phyloP scores from a whole-genome alignment of 1,140 invertebrate species.

The Sarcophaga peregrina region DNA sequence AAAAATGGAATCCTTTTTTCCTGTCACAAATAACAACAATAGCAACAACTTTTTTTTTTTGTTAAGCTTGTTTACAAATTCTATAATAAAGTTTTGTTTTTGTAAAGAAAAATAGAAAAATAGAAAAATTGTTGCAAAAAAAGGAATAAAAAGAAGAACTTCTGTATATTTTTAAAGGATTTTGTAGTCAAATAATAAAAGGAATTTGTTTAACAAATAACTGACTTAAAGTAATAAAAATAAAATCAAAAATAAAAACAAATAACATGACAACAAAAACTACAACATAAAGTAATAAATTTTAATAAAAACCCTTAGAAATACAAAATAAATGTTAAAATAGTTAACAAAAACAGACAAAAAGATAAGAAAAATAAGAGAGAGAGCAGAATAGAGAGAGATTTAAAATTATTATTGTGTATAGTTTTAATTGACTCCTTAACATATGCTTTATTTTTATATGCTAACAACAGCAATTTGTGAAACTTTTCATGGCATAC shows the following conservation, averaged over 20 bases:
- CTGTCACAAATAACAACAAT: no score
- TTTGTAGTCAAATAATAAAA: no score
- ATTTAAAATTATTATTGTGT: neutral
- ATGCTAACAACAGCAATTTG: neutral
- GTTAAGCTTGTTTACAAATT: neutral
- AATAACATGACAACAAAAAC: neutral
- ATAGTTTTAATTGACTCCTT: slow-evolving; percentile 14
- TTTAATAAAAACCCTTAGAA: neutral
- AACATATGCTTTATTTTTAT: slow-evolving; percentile 1
- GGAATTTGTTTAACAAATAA: no score
- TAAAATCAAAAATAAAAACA: no score
- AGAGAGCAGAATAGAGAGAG: neutral
- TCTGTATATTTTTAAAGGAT: neutral
- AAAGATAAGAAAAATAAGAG: no score
- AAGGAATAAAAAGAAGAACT: neutral
- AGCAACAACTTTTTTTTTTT: neutral
- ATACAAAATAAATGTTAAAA: neutral
- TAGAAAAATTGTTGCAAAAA: neutral
- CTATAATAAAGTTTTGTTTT: neutral
- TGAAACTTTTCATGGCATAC: no score
- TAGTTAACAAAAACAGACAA: no score
- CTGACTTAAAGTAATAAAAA: no score
- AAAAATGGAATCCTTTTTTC: no score
- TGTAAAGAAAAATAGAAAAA: neutral
- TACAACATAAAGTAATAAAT: neutral